Conservation (phyloP, 1,140 invertebrate species). For the Diachasmimorpha longicaudata region DNA sequence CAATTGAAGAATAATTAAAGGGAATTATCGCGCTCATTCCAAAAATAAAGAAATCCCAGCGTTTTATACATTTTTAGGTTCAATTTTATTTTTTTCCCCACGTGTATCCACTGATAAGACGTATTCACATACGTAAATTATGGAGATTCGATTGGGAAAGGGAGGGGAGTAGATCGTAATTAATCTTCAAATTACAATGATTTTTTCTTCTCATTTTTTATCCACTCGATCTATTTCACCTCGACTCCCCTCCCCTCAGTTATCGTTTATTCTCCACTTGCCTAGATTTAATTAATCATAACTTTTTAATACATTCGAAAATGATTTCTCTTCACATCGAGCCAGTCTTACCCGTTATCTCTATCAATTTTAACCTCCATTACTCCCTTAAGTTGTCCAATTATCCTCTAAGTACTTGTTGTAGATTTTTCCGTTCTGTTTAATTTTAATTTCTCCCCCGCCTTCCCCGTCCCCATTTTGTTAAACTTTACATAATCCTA, state of each 20-base stretch:
- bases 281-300: not conserved
- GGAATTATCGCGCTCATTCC: not conserved
- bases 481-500: not conserved
- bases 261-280: not conserved
- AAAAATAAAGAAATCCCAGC: not conserved
- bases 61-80: too few relatives aligned
- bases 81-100: too few relatives aligned
- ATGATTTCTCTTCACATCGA: slow-evolving; percentile 12
- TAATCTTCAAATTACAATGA: too few relatives aligned
- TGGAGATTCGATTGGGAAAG: too few relatives aligned
- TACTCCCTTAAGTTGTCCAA: slow-evolving; percentile 17
- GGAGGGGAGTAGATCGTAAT: too few relatives aligned
- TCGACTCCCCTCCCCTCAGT: not conserved
- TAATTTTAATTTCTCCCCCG: slow-evolving; percentile 3
- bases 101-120: too few relatives aligned
- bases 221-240: too few relatives aligned
- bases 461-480: slow-evolving; percentile 6
- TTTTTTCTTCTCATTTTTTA: too few relatives aligned
- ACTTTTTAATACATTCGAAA: not conserved
- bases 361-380: slow-evolving; percentile 8
- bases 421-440: slow-evolving; percentile 9
- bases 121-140: too few relatives aligned
- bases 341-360: slow-evolving; percentile 26
- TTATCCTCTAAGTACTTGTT: slow-evolving; percentile 18
- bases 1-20: not conserved